These are phyloP conservation scores for Saccostrea cuccullata DNA, from an alignment of 1,140 invertebrate species.

Conservation along the genomic window DNA sequence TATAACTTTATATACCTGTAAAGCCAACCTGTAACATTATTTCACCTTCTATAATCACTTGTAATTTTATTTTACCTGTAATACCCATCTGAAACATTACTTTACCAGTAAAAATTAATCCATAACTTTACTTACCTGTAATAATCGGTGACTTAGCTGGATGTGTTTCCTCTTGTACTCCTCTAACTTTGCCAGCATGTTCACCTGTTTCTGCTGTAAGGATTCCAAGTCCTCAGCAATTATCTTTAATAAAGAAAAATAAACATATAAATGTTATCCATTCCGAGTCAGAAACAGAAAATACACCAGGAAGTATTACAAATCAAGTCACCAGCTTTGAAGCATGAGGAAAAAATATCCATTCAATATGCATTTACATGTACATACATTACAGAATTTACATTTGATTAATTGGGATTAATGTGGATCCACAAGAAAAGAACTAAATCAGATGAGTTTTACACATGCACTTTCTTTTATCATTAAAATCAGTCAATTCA, in stretches of 20 bases:
- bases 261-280: background rate
- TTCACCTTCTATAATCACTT: background rate
- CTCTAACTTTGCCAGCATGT: slow-evolving; percentile 85
- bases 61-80: background rate
- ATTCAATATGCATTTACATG: too few species aligned
- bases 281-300: too few species aligned
- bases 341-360: too few species aligned
- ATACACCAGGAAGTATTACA: too few species aligned
- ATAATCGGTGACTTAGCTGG: slow-evolving; percentile 87
- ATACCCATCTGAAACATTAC: too few species aligned
- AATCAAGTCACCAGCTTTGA: too few species aligned
- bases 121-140: slow-evolving; percentile 81
- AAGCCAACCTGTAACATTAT: background rate
- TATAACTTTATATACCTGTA: background rate
- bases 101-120: background rate
- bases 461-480: too few species aligned
- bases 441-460: too few species aligned
- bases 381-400: too few species aligned
- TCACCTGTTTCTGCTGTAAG: slow-evolving; percentile 86
- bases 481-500: too few species aligned
- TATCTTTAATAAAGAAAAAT: slow-evolving; percentile 65
- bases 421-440: too few species aligned
- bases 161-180: slow-evolving; percentile 87
- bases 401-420: too few species aligned
- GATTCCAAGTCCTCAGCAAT: slow-evolving; percentile 88